Conservation (phyloP, 2,888 invertebrate species). For the Cartodere bifasciata region DNA sequence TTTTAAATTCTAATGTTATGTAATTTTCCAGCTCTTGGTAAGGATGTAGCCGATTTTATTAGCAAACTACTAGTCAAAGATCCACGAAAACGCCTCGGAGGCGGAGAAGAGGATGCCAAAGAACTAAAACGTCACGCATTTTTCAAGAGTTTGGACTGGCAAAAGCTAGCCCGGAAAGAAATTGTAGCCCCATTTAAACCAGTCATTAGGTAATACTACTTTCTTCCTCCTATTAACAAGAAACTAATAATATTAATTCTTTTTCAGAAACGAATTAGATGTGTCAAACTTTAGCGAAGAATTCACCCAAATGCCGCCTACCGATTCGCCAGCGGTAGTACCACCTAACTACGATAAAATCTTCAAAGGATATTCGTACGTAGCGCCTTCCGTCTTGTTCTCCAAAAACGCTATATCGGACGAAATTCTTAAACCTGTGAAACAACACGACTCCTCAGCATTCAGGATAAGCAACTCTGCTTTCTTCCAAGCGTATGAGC, state of each 20-base stretch:
- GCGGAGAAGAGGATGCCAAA: slow-evolving; percentile 69
- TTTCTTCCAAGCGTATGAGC: slow-evolving; percentile 75
- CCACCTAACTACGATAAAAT: slow-evolving; percentile 77
- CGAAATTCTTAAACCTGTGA: slow-evolving; percentile 50
- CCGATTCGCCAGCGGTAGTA: slow-evolving; percentile 82
- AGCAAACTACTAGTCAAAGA: slow-evolving; percentile 77
- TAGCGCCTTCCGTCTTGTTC: slow-evolving; percentile 83
- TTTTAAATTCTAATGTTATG: background rate
- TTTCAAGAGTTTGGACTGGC: slow-evolving; percentile 79
- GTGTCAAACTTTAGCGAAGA: slow-evolving; percentile 95
- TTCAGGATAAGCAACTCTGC: slow-evolving; percentile 47
- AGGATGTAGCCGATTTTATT: slow-evolving; percentile 65
- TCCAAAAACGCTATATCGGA: slow-evolving; percentile 65
- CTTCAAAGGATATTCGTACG: slow-evolving; percentile 89
- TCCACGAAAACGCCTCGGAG: slow-evolving; percentile 75
- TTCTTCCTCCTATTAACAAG: slow-evolving; percentile 1
- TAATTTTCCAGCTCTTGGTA: slow-evolving; percentile 43
- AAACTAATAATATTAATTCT: background rate
- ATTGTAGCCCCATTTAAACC: slow-evolving; percentile 85
- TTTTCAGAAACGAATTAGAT: slow-evolving; percentile 63
- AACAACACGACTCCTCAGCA: slow-evolving; percentile 32
- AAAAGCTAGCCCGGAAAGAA: slow-evolving; percentile 60
- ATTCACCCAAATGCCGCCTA: slow-evolving; percentile 84
- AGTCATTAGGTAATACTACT: slow-evolving; percentile 42
- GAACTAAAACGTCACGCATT: slow-evolving; percentile 86